Evolutionary conservation across 2,888 invertebrate species (phyloP).

Genomic region (Andrena minutula): DNA sequence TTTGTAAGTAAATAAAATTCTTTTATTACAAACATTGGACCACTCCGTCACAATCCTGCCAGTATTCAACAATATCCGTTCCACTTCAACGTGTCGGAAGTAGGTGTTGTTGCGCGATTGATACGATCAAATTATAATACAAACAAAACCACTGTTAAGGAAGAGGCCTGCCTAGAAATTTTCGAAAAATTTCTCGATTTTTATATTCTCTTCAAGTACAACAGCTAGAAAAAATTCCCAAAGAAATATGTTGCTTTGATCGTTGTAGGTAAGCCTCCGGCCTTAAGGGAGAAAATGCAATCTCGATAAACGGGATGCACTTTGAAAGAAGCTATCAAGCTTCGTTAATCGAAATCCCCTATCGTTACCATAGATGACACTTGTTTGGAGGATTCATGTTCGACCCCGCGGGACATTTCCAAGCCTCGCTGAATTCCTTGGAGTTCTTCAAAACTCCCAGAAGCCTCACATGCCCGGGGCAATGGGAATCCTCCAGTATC

Average conservation of each 20-base stretch:
- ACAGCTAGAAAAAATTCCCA: no score
- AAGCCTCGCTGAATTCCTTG: constrained; percentile 89
- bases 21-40: constrained; percentile 72
- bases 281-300: no score
- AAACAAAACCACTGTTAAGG: background rate
- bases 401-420: constrained; percentile 86
- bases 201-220: no score
- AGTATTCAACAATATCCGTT: background rate
- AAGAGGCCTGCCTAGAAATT: no score
- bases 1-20: constrained; percentile 78
- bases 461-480: constrained; percentile 90
- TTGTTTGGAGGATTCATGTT: constrained; percentile 87
- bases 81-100: background rate
- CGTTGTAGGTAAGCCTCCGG: no score
- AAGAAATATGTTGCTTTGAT: no score
- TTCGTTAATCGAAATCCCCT: background rate
- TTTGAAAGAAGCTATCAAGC: background rate
- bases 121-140: no score
- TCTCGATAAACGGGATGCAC: background rate
- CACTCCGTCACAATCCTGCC: constrained; percentile 7
- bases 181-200: no score
- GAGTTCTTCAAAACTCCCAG: constrained; percentile 90
- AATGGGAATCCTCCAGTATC: constrained; percentile 90
- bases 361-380: constrained; percentile 84
- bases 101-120: no score